Conservation (phyloP, 2,888 invertebrate species). For the Parelbella ahira region DNA sequence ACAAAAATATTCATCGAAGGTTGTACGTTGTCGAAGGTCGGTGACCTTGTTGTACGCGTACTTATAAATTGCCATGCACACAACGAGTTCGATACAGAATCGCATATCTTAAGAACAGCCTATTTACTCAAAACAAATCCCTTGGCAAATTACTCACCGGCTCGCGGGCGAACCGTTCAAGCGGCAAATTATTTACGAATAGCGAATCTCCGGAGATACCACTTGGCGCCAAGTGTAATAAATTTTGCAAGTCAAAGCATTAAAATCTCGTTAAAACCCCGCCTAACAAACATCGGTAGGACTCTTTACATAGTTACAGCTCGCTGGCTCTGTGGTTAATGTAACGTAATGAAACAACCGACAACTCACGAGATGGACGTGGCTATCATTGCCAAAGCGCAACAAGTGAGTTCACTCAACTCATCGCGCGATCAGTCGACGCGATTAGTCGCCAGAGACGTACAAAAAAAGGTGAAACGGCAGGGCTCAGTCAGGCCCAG, state of each 20-base stretch:
- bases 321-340: conserved; percentile 39
- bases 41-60: too few relatives aligned
- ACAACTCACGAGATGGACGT: conserved; percentile 37
- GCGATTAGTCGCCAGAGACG: conserved; percentile 19
- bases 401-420: conserved; percentile 53
- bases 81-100: conserved; percentile 29
- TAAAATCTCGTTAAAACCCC: conserved; percentile 72
- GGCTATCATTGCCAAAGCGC: conserved; percentile 43
- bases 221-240: conserved; percentile 57
- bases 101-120: conserved; percentile 12
- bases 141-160: conserved; percentile 19
- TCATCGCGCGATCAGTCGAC: conserved; percentile 34
- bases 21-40: too few relatives aligned
- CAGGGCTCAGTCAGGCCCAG: conserved; percentile 1
- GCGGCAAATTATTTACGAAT: conserved; percentile 46
- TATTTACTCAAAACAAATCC: conserved; percentile 21
- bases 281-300: conserved; percentile 46
- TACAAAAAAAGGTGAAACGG: conserved; percentile 14
- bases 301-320: conserved; percentile 36
- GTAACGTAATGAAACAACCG: conserved; percentile 44
- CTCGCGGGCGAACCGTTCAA: conserved; percentile 27
- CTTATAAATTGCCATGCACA: too few relatives aligned
- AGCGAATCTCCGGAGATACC: conserved; percentile 42
- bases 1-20: too few relatives aligned
- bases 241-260: conserved; percentile 61